Conservation (phyloP, 2,113 vertebrate species). For the Eptesicus fuscus region DNA sequence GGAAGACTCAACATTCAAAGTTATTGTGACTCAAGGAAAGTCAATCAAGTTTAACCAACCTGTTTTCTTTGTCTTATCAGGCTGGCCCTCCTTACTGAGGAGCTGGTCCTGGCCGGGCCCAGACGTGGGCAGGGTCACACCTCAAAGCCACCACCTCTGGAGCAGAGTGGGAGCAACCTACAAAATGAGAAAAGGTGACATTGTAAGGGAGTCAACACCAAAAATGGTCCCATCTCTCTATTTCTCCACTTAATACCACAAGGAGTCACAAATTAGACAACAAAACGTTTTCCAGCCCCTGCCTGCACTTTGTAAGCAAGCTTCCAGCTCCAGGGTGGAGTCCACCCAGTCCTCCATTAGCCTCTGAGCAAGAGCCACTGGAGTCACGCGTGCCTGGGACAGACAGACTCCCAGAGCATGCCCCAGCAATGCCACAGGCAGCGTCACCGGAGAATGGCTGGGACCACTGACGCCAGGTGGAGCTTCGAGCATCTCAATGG, state of each 20-base stretch:
- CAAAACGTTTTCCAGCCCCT: neutral
- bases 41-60: conserved; percentile 70
- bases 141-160: conserved; percentile 69
- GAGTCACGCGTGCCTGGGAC: rapidly evolving
- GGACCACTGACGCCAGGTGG: neutral
- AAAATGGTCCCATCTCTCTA: neutral
- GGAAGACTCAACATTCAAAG: conserved; percentile 23
- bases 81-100: conserved; percentile 69
- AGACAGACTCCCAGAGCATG: neutral
- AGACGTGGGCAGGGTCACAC: conserved; percentile 61
- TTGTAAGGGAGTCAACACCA: neutral
- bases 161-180: conserved; percentile 61
- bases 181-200: neutral
- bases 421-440: rapidly evolving
- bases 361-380: neutral
- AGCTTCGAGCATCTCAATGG: neutral
- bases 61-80: conserved; percentile 67
- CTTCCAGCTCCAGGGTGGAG: neutral
- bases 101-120: conserved; percentile 35
- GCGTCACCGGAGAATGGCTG: rapidly evolving
- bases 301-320: neutral
- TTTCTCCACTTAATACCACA: neutral
- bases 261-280: neutral
- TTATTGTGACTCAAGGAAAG: conserved; percentile 41
- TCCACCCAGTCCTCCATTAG: rapidly evolving